These are phyloP conservation scores for Nyctibius grandis DNA, from an alignment of 2,797 vertebrate species.

Conservation along the genomic window DNA sequence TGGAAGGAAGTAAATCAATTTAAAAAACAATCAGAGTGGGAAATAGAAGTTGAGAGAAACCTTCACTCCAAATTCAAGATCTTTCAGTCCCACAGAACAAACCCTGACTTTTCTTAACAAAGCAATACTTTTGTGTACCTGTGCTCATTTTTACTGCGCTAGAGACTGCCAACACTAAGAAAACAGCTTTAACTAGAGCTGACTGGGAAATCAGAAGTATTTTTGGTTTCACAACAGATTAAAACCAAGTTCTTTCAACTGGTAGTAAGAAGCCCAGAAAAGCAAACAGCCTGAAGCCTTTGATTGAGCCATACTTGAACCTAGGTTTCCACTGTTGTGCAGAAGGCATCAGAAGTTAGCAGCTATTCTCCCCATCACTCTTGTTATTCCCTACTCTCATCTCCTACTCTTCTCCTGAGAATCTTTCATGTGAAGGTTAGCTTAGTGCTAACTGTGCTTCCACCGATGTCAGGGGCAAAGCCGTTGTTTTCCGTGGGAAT, in stretches of 20 bases:
- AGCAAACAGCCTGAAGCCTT: background rate
- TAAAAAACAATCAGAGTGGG: background rate
- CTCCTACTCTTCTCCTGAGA: background rate
- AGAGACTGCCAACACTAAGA: background rate
- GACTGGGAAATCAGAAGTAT: background rate
- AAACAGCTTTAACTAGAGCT: background rate
- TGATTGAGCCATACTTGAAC: background rate
- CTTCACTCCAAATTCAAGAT: background rate
- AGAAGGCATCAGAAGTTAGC: background rate
- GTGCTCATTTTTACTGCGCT: background rate
- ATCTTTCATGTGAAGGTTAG: background rate
- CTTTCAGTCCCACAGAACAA: background rate
- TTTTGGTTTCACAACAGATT: background rate
- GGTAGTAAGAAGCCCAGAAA: background rate
- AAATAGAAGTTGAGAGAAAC: background rate
- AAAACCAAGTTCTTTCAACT: background rate
- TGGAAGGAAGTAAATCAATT: background rate
- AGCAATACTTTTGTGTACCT: background rate
- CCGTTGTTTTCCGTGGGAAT: background rate
- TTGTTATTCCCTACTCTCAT: background rate
- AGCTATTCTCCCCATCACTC: background rate
- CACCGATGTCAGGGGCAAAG: background rate
- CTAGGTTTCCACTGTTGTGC: rapidly evolving
- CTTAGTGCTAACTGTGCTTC: background rate
- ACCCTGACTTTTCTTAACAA: background rate